Evolutionary conservation across 2,888 invertebrate species (phyloP).

Genomic region (Volucella inanis): DNA sequence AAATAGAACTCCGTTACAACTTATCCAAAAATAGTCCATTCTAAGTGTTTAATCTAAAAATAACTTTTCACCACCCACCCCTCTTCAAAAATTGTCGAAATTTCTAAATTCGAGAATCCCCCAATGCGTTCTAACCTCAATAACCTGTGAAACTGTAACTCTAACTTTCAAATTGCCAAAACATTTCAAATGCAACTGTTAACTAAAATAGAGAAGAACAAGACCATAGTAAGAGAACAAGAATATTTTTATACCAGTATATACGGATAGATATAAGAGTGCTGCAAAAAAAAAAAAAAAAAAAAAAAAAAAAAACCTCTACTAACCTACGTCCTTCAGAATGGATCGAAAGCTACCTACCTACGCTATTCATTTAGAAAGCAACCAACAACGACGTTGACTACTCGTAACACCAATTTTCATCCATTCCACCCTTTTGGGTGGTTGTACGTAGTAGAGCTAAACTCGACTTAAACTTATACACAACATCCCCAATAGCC

Average conservation of each 20-base stretch:
- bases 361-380: constrained; percentile 49
- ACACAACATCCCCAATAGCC: constrained; percentile 25
- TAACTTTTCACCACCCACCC: too few species aligned
- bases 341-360: constrained; percentile 45
- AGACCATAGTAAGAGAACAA: too few species aligned
- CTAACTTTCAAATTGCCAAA: constrained; percentile 44
- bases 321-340: constrained; percentile 49
- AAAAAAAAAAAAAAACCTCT: constrained; percentile 17
- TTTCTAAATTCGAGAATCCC: constrained; percentile 10
- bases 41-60: too few species aligned
- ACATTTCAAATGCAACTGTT: constrained; percentile 48
- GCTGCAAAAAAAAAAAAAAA: constrained; percentile 1
- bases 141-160: constrained; percentile 46
- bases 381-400: constrained; percentile 53
- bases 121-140: constrained; percentile 32
- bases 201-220: constrained; percentile 1
- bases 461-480: constrained; percentile 48
- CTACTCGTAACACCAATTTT: constrained; percentile 49
- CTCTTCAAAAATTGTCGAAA: neutral
- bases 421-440: constrained; percentile 29
- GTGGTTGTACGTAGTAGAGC: constrained; percentile 27
- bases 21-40: too few species aligned
- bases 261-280: too few species aligned
- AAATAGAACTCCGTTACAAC: too few species aligned
- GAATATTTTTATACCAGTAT: too few species aligned